Conservation (phyloP, 1,140 invertebrate genomes). For the Platyura marginata region DNA sequence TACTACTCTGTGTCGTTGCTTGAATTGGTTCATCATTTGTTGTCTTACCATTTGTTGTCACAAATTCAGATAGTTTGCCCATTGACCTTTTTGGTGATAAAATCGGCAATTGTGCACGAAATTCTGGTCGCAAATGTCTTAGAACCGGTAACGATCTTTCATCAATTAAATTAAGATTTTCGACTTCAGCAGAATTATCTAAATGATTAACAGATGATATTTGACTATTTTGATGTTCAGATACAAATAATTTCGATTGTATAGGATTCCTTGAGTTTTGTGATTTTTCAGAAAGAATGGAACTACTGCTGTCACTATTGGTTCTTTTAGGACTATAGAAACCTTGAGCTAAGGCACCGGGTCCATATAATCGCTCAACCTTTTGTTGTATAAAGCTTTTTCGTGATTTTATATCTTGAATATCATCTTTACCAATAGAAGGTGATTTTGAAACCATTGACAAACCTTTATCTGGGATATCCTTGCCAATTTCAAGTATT, state of each 20-base stretch:
- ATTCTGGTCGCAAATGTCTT: slow-evolving; percentile 63
- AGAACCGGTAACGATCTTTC: slow-evolving; percentile 43
- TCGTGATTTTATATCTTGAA: slow-evolving; percentile 12
- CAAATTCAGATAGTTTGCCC: slow-evolving; percentile 1
- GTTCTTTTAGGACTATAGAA: slow-evolving; percentile 49
- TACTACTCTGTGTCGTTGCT: background rate
- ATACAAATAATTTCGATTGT: background rate
- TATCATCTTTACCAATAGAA: background rate
- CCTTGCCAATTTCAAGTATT: slow-evolving; percentile 1
- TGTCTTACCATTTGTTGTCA: background rate
- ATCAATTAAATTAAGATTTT: background rate
- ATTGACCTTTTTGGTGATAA: slow-evolving; percentile 36
- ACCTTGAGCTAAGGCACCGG: slow-evolving; percentile 61
- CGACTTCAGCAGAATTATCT: background rate
- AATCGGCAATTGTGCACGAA: slow-evolving; percentile 60
- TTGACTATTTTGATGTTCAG: background rate
- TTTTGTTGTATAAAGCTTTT: slow-evolving; percentile 76
- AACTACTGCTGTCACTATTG: background rate
- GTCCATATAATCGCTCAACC: slow-evolving; percentile 71
- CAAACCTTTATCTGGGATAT: slow-evolving; percentile 2
- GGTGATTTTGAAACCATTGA: background rate
- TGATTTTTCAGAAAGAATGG: background rate
- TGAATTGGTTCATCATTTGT: background rate
- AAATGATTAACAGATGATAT: background rate
- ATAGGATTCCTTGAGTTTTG: slow-evolving; percentile 12